Evolutionary conservation across 2,113 vertebrate species (phyloP), one percentile per base, ranked within the genome.

Genomic region (Fulmarus glacialis): DNA sequence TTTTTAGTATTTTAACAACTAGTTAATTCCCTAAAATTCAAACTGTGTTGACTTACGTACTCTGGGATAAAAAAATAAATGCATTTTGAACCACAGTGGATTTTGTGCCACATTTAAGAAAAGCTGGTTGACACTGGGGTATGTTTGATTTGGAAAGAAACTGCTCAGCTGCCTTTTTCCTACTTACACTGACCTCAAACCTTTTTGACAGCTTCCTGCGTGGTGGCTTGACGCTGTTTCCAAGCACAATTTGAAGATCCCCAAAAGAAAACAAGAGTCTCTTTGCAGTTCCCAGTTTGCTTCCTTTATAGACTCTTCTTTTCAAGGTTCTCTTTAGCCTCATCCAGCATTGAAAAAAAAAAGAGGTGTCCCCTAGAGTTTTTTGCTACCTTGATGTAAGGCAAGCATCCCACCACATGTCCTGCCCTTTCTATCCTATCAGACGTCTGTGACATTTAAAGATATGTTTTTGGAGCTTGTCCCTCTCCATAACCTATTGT

Each of bases 261-360:
- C 34, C 47, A 16, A 59, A 92, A 86, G 82, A 83, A 73, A 74
- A 67, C 47, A 52, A 55, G 70, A 80, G 22, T 50, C 27, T 80
- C 53, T 84, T 71, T 86, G 67, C 58, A 86, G 79, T 88, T 97
- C 89, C 55, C 73, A 82, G 48, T 88, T 97, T 71, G 43, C 77
- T 94, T 67, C 82, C 94, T 93, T 77, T 81, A 63, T 93, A 94
- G 73, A 66, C 27, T 89, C 22, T 81, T 97, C 58, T 89, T 91
- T 93, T 75, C 74, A 89, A 93, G 74, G 45, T 93, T 97, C 87
- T 81, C 64, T 94, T 95, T 97, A 96, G 72, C 86, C 48, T 95
- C 45, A 52, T 40, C 56, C 56, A 84, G 36, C 75, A 91, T 68
- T 91, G 94, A 80, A 77, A 93, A 91, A 94, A 59, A 59, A 64